Conservation (phyloP, 2,888 invertebrate species). For the Agrenia bidenticulata region DNA sequence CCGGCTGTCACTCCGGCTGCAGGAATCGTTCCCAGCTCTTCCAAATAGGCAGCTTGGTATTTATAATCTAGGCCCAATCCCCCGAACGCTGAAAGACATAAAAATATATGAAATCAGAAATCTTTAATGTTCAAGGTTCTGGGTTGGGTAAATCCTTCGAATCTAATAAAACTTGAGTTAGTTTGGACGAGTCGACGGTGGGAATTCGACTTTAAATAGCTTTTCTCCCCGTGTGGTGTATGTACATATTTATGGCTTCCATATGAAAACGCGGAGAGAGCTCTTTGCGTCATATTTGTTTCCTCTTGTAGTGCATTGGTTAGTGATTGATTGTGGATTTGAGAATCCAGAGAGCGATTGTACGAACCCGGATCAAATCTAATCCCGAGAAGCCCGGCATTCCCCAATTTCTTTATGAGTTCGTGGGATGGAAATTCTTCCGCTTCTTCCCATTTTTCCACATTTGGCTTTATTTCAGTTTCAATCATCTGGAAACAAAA, state of each 20-base stretch:
- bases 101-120: not conserved
- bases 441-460: constrained; percentile 61
- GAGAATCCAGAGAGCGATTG: no score
- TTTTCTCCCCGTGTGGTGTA: no score
- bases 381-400: constrained; percentile 62
- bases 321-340: not conserved
- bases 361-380: constrained; percentile 48
- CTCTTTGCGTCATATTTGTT: no score
- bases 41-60: constrained; percentile 59
- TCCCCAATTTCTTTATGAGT: constrained; percentile 61
- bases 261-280: no score
- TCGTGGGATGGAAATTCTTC: constrained; percentile 60
- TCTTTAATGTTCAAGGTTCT: not conserved
- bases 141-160: no score
- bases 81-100: constrained; percentile 58
- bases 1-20: constrained; percentile 61
- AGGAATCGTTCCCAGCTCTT: constrained; percentile 59
- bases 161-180: no score
- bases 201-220: not conserved
- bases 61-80: constrained; percentile 62
- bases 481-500: constrained; percentile 57
- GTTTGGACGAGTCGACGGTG: not conserved
- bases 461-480: constrained; percentile 61
- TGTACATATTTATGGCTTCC: no score
- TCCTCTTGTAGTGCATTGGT: no score